Conservation (phyloP, 2,888 invertebrate species). For the Ichneumon xanthorius region DNA sequence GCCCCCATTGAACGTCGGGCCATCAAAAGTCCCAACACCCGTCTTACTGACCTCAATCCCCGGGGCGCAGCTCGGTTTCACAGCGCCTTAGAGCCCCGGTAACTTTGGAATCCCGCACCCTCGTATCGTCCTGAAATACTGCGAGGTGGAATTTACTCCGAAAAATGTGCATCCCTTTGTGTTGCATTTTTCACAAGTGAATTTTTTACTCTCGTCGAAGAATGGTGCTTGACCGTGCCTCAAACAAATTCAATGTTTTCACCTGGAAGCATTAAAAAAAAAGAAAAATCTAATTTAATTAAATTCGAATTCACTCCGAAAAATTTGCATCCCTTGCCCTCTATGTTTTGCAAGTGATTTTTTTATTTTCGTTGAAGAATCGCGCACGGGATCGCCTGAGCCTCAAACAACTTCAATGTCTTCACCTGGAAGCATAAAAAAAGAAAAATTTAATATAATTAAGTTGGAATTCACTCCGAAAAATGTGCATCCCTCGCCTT, state of each 20-base stretch:
- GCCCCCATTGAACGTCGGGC: background rate
- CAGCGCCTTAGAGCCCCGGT: conserved; percentile 19
- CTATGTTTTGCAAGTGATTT: background rate
- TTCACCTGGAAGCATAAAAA: too few species aligned
- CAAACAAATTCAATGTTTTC: too few species aligned
- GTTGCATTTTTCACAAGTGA: background rate
- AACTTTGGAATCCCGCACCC: conserved; percentile 49
- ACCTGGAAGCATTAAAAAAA: too few species aligned
- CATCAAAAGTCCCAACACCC: background rate
- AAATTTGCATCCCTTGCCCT: too few species aligned
- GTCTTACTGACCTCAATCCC: conserved; percentile 20
- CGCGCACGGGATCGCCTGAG: background rate
- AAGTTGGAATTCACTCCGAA: too few species aligned
- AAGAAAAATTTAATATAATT: background rate
- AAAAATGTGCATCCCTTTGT: conserved; percentile 13
- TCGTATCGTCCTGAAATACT: background rate
- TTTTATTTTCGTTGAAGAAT: background rate
- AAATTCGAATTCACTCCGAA: background rate
- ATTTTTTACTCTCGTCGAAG: background rate
- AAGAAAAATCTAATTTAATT: background rate
- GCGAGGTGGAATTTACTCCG: background rate
- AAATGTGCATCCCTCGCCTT: too few species aligned
- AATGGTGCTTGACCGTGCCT: background rate
- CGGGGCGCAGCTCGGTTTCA: conserved; percentile 55
- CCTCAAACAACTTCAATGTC: background rate